phyloP scores from a whole-genome alignment of 1,140 invertebrate species.

The Temnothorax longispinosus region DNA sequence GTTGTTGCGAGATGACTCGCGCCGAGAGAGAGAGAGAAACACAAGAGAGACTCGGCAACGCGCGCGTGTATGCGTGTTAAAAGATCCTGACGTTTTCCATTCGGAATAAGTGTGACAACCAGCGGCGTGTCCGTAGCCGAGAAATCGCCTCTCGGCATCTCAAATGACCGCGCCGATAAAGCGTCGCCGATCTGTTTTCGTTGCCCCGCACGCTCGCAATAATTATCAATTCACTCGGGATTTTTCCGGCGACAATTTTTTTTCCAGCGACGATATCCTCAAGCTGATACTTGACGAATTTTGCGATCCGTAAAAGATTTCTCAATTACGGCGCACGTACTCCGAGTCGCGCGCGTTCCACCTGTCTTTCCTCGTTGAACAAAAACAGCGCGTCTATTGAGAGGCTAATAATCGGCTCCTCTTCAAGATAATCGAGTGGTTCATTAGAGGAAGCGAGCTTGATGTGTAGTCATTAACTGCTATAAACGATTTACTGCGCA shows the following conservation, averaged over 20 bases:
- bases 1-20: conserved; percentile 4
- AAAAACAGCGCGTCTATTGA: conserved; percentile 32
- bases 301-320: neutral
- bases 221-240: neutral
- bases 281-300: neutral
- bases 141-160: conserved; percentile 17
- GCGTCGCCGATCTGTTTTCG: neutral
- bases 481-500: conserved; percentile 8
- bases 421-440: conserved; percentile 23
- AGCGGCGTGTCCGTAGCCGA: neutral
- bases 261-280: neutral
- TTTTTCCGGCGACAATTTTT: neutral
- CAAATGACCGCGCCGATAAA: neutral
- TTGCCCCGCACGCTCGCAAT: neutral
- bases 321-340: neutral
- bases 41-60: neutral
- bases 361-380: conserved; percentile 5
- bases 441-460: conserved; percentile 12
- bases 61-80: neutral
- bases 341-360: neutral
- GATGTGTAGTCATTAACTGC: neutral
- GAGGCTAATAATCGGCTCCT: conserved; percentile 19
- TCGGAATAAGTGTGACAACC: conserved; percentile 28
- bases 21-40: neutral
- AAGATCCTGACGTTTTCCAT: conserved; percentile 5